Base-by-base conservation (phyloP, 1,140 invertebrate genomes). In the Scaptodrosophila lebanonensis region DNA sequence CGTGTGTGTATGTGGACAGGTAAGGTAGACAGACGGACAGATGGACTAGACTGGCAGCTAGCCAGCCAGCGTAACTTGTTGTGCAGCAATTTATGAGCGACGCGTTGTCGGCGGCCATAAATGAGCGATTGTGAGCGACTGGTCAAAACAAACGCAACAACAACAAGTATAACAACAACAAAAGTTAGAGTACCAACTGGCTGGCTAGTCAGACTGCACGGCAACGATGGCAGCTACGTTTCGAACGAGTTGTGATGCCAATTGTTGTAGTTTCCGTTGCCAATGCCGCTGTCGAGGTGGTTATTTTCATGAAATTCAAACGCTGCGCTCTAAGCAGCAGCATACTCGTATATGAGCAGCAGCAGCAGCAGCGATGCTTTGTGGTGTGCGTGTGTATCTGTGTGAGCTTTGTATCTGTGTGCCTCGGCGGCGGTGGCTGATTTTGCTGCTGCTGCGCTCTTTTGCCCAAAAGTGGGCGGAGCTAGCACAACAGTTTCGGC, bases 71-170 rank as follows among this genome's bases (percentile, higher is more conserved):
- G 40, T 50, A 49, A 52, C 67, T 53, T 20, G 48, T 51, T 66
- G 40, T 27, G 43, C 38, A 61, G 60, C 82, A 82, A 82, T 79
- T 82, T 82, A 82, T 79, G 73, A 68, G 70, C 66, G 62, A 25
- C 25, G 56, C 54, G 27, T 43, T 54, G 44, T 60, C n/a, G 62
- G 62, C 71, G 73, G 72, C 72, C 72, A 77, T 77, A 71, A 54
- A 67, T 45, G 33, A 57, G 47, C 42, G 59, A 36, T 18, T 51
- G 50, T 71, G 72, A 77, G 68, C 73, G 68, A 77, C 72, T 77
- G 72, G 72, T 79, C 73, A 76, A 70, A 76, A 76, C 66, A 76
- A 76, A 70, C 56, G 63, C 54, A 67, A 51, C 51, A 53, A 48
- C 30, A 63, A 39, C 27, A 49, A 49, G 8, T 53, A 43, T n/a